Evolutionary conservation across 2,113 vertebrate genomes (phyloP).

Genomic region (Tetrao urogallus): DNA sequence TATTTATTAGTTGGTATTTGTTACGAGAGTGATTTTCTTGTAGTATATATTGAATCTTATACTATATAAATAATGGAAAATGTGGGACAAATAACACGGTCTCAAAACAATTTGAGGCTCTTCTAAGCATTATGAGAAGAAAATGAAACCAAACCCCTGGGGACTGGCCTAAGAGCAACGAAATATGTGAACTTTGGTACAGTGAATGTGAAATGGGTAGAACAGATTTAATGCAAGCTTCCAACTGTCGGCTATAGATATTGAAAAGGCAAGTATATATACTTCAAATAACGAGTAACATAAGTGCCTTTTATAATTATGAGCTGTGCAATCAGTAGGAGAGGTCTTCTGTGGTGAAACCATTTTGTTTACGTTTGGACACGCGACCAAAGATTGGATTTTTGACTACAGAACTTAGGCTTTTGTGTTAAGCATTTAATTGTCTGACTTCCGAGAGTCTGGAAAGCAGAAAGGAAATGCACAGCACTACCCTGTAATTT

Average conservation of each 20-base stretch:
- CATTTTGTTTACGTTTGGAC: conserved; percentile 17
- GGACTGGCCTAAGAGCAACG: background rate
- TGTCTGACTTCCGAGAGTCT: conserved; percentile 27
- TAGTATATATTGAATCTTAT: background rate
- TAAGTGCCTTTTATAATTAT: background rate
- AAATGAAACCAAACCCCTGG: background rate
- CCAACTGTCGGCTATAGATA: conserved; percentile 8
- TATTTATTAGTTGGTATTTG: background rate
- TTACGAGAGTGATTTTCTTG: background rate
- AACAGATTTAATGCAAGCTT: background rate
- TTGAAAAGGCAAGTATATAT: background rate
- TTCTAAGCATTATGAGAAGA: background rate
- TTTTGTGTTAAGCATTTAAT: conserved; percentile 45
- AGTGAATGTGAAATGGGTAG: background rate
- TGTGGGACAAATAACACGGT: background rate
- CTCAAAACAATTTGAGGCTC: background rate
- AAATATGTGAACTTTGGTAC: background rate
- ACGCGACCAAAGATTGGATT: background rate
- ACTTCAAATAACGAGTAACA: background rate
- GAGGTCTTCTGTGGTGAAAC: background rate
- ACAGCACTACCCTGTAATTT: conserved; percentile 42
- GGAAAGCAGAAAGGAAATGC: conserved; percentile 25
- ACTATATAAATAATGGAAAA: background rate
- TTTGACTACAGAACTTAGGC: background rate
- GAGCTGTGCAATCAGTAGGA: background rate